Evolutionary conservation across 2,113 vertebrate species (phyloP).

Genomic region (Polypterus bichir): DNA sequence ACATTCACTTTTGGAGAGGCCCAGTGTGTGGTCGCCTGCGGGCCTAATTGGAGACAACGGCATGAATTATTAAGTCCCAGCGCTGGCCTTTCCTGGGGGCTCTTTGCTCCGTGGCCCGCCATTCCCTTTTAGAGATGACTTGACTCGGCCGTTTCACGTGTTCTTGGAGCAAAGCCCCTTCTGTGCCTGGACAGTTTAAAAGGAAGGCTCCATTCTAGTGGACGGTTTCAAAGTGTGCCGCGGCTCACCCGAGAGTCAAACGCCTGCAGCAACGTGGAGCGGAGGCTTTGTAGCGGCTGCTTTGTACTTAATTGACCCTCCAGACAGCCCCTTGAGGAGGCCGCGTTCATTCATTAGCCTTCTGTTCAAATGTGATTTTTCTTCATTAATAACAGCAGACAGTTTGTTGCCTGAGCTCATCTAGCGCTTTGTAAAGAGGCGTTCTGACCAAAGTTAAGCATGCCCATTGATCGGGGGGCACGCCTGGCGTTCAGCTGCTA

Average conservation of each 20-base stretch:
- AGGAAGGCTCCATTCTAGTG: no score
- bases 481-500: neutral
- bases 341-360: constrained; percentile 26
- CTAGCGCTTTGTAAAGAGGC: neutral
- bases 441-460: neutral
- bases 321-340: constrained; percentile 20
- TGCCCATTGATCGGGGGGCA: neutral
- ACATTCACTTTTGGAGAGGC: no score
- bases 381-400: constrained; percentile 6
- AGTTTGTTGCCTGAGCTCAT: constrained; percentile 2
- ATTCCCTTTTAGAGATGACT: no score
- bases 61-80: no score
- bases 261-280: neutral
- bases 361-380: constrained; percentile 4
- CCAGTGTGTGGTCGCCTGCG: no score
- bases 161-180: no score
- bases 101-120: no score
- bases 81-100: no score
- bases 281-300: constrained; percentile 32
- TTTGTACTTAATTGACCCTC: constrained; percentile 32
- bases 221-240: no score
- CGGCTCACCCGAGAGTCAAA: neutral
- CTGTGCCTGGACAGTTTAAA: no score
- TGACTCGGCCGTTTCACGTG: no score
- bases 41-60: no score